Conservation (phyloP, 2,888 invertebrate species). For the Ochlodes sylvanus region DNA sequence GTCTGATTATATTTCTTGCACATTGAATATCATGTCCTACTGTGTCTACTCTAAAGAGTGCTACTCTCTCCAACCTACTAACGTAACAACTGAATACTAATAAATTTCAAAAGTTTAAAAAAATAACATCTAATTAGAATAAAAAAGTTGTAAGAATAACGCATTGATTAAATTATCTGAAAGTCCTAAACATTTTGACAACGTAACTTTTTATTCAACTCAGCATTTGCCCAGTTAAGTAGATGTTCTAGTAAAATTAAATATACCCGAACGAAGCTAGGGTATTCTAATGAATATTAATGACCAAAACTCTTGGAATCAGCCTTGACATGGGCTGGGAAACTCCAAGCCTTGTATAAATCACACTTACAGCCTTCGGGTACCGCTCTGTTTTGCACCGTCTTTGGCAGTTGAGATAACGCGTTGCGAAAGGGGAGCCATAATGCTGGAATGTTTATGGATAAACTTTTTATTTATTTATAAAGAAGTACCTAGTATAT, state of each 20-base stretch:
- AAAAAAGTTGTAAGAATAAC: too few species aligned
- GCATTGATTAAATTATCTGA: not conserved
- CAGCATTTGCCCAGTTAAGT: constrained; percentile 31
- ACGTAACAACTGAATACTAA: too few species aligned
- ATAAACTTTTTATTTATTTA: too few species aligned
- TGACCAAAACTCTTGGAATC: constrained; percentile 71
- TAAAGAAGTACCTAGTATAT: too few species aligned
- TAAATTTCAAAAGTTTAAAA: too few species aligned
- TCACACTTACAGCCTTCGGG: constrained; percentile 63
- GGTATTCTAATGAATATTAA: constrained; percentile 77
- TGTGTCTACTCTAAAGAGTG: too few species aligned
- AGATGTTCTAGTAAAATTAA: constrained; percentile 64
- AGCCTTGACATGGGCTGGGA: constrained; percentile 69
- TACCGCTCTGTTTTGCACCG: constrained; percentile 56
- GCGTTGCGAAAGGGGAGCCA: constrained; percentile 37
- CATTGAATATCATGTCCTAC: too few species aligned
- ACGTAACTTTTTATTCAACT: constrained; percentile 34
- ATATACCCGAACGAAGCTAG: constrained; percentile 68
- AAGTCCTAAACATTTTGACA: constrained; percentile 14
- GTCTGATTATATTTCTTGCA: too few species aligned
- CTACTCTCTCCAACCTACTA: too few species aligned
- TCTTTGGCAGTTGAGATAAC: constrained; percentile 50
- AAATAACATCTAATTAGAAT: too few species aligned
- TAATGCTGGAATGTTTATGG: too few species aligned
- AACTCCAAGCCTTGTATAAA: constrained; percentile 69